Conservation (phyloP, 2,797 vertebrate species). For the Megaceryle alcyon region DNA sequence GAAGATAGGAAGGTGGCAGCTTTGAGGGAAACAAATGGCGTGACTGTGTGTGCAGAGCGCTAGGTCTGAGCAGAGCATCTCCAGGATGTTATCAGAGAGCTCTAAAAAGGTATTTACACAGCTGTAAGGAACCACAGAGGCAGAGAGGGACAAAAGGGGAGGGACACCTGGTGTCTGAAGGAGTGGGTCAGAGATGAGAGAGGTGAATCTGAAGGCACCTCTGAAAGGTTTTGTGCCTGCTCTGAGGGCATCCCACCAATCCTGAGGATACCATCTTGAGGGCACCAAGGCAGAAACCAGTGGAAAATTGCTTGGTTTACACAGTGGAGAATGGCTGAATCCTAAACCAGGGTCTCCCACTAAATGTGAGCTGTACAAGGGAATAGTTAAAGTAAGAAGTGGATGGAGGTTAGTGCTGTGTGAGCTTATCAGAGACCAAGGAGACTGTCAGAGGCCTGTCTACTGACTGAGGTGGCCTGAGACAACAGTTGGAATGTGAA, state of each 20-base stretch:
- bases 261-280: neutral
- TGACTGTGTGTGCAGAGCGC: neutral
- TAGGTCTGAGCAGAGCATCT: neutral
- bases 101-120: neutral
- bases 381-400: neutral
- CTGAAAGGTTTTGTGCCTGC: neutral
- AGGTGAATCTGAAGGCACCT: fast-evolving
- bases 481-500: fast-evolving
- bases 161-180: neutral
- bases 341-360: neutral
- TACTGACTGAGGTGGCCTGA: neutral
- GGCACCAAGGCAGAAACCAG: neutral
- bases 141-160: neutral
- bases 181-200: neutral
- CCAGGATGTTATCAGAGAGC: neutral
- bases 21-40: neutral
- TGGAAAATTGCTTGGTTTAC: neutral
- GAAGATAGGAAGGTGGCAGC: neutral
- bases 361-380: fast-evolving
- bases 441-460: neutral
- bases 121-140: neutral
- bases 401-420: too few relatives aligned
- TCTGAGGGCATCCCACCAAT: neutral
- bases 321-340: neutral
- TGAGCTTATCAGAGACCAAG: neutral